Evolutionary conservation across 2,113 vertebrate species (phyloP).

Genomic region (Periophthalmus modestus): DNA sequence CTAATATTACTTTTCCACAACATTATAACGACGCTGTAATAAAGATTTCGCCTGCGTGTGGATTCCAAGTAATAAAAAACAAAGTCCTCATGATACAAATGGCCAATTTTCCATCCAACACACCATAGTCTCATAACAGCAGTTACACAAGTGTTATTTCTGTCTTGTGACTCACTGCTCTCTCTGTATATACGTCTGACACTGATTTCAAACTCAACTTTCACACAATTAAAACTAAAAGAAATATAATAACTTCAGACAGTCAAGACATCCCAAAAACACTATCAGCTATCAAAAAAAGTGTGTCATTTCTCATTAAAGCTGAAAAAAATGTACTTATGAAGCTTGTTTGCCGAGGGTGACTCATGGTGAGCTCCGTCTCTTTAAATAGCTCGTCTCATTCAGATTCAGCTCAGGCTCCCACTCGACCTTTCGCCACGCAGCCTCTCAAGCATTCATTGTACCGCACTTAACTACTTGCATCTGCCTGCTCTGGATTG

Average conservation of each 20-base stretch:
- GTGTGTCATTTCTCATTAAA: constrained; percentile 7
- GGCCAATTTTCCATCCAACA: neutral
- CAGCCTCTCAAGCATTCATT: constrained; percentile 54
- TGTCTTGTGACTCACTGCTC: neutral
- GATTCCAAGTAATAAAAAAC: neutral
- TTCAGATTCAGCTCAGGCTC: constrained; percentile 51
- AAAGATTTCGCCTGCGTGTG: too few species aligned
- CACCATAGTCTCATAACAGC: neutral
- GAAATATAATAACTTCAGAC: neutral
- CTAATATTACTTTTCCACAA: neutral
- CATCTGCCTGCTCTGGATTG: constrained; percentile 23
- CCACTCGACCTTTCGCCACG: constrained; percentile 55
- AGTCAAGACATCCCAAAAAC: constrained; percentile 5
- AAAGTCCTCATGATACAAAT: neutral
- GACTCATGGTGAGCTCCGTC: constrained; percentile 15
- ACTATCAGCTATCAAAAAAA: constrained; percentile 15
- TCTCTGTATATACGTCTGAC: neutral
- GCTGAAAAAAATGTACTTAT: neutral
- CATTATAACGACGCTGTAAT: neutral
- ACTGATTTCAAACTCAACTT: neutral
- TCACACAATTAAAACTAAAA: constrained; percentile 30
- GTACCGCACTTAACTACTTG: constrained; percentile 45
- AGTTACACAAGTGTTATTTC: neutral
- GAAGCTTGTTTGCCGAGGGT: too few species aligned
- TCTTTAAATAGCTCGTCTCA: constrained; percentile 49